A percentile compares a stretch with the other conserved stretches of the same genome.
Conservation (phyloP, 2,888 invertebrate genomes). For the Plemyria rubiginata region DNA sequence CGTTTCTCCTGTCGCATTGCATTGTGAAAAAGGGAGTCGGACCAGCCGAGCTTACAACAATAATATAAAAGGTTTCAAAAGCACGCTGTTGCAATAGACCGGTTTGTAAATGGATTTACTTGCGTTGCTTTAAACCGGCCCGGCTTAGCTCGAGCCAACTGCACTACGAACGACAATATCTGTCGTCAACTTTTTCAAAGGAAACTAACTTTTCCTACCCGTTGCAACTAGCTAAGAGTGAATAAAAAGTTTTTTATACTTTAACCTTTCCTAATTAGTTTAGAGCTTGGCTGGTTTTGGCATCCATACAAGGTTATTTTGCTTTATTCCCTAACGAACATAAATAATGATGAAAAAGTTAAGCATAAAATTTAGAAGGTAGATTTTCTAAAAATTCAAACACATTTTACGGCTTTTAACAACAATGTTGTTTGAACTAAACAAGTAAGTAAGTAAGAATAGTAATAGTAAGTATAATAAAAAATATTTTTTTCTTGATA, state of each 20-base stretch:
- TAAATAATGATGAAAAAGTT: no score
- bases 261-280: slow-evolving; percentile 36
- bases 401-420: no score
- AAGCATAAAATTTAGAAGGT: background rate
- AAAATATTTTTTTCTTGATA: no score
- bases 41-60: slow-evolving; percentile 43
- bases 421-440: no score
- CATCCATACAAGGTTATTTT: background rate
- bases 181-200: slow-evolving; percentile 38
- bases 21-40: slow-evolving; percentile 43
- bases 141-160: slow-evolving; percentile 45
- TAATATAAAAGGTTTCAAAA: slow-evolving; percentile 52
- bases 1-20: slow-evolving; percentile 40
- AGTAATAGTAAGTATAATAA: no score
- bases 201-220: slow-evolving; percentile 36
- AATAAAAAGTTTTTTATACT: slow-evolving; percentile 38
- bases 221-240: slow-evolving; percentile 29
- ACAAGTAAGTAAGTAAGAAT: no score
- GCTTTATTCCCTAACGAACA: background rate
- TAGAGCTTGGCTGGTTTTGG: slow-evolving; percentile 29
- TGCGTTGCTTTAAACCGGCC: slow-evolving; percentile 51
- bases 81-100: slow-evolving; percentile 52
- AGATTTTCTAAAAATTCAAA: background rate
- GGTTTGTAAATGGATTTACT: slow-evolving; percentile 57
- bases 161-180: slow-evolving; percentile 39